phyloP scores from a whole-genome alignment of 2,888 invertebrate genomes.

The Tenthredo scrophulariae region DNA sequence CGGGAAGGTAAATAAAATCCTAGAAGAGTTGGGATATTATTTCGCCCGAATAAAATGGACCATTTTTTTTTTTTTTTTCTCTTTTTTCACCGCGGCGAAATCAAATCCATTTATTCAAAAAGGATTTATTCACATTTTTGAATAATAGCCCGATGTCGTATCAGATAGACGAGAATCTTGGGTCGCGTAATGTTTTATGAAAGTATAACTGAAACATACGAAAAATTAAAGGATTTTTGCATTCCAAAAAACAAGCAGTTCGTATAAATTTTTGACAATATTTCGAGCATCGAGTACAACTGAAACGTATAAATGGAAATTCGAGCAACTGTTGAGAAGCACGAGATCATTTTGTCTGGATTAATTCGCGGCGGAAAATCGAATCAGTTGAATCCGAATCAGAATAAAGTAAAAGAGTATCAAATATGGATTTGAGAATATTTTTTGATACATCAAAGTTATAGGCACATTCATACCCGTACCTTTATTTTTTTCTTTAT shows the following conservation, averaged over 20 bases:
- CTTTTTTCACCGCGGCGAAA: not conserved
- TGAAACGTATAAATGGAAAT: not conserved
- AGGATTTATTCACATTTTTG: not conserved
- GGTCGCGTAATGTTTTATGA: no score
- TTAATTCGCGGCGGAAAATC: constrained; percentile 3
- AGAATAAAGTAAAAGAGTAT: constrained; percentile 1
- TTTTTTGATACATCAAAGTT: constrained; percentile 12
- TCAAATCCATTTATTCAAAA: not conserved
- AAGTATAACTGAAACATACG: no score
- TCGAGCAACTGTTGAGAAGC: not conserved
- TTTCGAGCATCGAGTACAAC: not conserved
- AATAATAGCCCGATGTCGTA: not conserved
- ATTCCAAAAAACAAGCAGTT: not conserved
- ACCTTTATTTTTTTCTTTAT: not conserved
- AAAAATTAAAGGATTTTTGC: not conserved
- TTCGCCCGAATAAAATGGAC: not conserved
- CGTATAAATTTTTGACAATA: not conserved
- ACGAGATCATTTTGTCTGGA: not conserved
- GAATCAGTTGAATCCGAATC: not conserved
- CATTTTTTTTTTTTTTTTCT: not conserved
- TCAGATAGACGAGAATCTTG: no score
- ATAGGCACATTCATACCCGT: not conserved
- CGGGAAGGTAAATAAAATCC: not conserved
- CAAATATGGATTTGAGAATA: constrained; percentile 10
- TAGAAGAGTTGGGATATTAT: not conserved